These are phyloP conservation scores for Oryctolagus cuniculus DNA, from an alignment of 2,113 vertebrate species.

Conservation along the genomic window mOryCun1.1 NC_091438.1:48126001-48126500, in stretches of 20 bases:
- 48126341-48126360: not conserved
- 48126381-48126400: fast-evolving
- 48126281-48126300: not conserved
- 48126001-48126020: fast-evolving
- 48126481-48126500: not conserved
- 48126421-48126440: not conserved
- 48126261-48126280: not conserved
- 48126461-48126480: not conserved
- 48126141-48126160: no score
- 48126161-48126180: not conserved
- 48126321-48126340: fast-evolving
- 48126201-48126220: not conserved
- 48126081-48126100: fast-evolving
- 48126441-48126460: not conserved
- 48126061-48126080: fast-evolving
- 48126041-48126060: fast-evolving
- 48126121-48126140: no score
- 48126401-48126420: fast-evolving
- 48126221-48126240: not conserved
- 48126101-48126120: not conserved
- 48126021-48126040: not conserved
- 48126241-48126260: not conserved
- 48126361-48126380: constrained; percentile 6
- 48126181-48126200: not conserved
- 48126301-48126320: no score